Evolutionary conservation across 2,797 vertebrate species (phyloP).

Genomic region (Xyrichtys novacula): DNA sequence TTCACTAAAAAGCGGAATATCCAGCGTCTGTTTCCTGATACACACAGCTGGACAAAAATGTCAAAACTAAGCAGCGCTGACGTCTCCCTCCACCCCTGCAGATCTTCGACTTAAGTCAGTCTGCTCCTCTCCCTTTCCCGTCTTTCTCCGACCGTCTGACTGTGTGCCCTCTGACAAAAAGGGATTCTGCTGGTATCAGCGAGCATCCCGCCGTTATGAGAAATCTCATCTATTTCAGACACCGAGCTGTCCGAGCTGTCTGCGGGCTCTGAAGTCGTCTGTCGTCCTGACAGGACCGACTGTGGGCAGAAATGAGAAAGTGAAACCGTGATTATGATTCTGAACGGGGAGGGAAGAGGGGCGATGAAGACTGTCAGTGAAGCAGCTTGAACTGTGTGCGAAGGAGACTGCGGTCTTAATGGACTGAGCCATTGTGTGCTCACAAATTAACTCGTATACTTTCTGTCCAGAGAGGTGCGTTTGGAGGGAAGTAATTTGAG

Average conservation of each 20-base stretch:
- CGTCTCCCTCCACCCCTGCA: not conserved
- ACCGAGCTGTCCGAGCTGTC: slow-evolving; percentile 27
- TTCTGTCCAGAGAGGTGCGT: slow-evolving; percentile 50
- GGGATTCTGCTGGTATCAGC: slow-evolving; percentile 34
- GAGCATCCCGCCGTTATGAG: slow-evolving; percentile 12
- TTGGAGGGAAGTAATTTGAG: slow-evolving; percentile 56
- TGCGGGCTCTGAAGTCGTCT: slow-evolving; percentile 33
- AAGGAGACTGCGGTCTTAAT: slow-evolving; percentile 56
- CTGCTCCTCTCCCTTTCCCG: not conserved
- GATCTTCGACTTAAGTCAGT: slow-evolving; percentile 10
- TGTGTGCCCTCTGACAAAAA: slow-evolving; percentile 25
- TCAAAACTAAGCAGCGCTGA: not conserved
- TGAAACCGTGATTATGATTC: slow-evolving; percentile 56
- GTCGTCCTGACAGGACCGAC: slow-evolving; percentile 31
- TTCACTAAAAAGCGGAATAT: too few species aligned
- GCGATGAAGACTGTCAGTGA: slow-evolving; percentile 25
- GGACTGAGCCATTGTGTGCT: slow-evolving; percentile 57
- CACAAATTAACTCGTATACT: slow-evolving; percentile 63
- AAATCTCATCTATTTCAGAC: slow-evolving; percentile 44
- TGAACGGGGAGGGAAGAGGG: slow-evolving; percentile 32
- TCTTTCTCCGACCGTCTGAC: slow-evolving; percentile 4
- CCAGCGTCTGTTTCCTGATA: not conserved
- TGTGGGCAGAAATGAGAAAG: slow-evolving; percentile 29
- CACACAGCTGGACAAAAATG: not conserved
- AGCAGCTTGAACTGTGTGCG: slow-evolving; percentile 36